These are phyloP conservation scores for Malurus alboscapulatus DNA, from an alignment of 2,113 vertebrate species.

Conservation along the genomic window DNA sequence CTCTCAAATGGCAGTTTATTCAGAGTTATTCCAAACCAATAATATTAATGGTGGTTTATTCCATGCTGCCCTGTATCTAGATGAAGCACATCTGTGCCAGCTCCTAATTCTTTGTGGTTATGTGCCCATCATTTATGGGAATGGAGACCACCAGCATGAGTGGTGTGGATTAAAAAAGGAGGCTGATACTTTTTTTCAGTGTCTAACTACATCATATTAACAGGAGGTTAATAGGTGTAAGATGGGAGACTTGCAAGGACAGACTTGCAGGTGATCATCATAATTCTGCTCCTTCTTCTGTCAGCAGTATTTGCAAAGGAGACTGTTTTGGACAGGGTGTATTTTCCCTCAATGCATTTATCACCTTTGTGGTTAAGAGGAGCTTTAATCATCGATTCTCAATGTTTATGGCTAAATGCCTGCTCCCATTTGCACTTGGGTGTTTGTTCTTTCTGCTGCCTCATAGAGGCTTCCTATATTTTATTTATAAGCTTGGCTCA, in stretches of 20 bases:
- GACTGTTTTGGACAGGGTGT: neutral
- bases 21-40: neutral
- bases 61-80: neutral
- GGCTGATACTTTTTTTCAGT: neutral
- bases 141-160: neutral
- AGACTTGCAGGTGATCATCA: neutral
- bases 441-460: conserved; percentile 53
- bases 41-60: neutral
- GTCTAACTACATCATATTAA: neutral
- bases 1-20: neutral
- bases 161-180: neutral
- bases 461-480: conserved; percentile 55
- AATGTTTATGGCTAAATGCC: conserved; percentile 44
- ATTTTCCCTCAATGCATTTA: neutral
- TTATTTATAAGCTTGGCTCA: conserved; percentile 60
- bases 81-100: neutral
- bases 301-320: neutral
- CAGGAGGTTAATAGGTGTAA: neutral
- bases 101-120: neutral
- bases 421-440: conserved; percentile 44
- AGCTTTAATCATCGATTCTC: conserved; percentile 31
- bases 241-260: neutral
- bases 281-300: neutral
- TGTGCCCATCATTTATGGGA: neutral
- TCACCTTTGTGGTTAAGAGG: conserved; percentile 34